Percentiles rank a stretch among this genome's conserved stretches.
Evolutionary conservation across 1,140 invertebrate species (phyloP).

Genomic region (Macrostomum lignano): DNA sequence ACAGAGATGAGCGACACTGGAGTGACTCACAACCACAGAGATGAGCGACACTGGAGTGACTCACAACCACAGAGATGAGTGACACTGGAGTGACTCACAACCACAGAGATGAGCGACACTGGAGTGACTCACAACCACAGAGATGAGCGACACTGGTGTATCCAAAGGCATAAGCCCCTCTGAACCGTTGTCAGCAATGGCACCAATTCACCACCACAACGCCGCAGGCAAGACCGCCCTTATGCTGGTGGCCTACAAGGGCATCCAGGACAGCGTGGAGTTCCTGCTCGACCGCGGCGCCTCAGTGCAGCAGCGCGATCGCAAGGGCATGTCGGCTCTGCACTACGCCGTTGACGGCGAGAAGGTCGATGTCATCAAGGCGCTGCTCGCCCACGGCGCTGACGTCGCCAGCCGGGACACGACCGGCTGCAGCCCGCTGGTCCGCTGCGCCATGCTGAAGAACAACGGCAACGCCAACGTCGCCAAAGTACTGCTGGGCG

Average conservation of each 20-base stretch:
- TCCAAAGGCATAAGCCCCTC: no score
- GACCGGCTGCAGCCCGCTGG: constrained; percentile 1
- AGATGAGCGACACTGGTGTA: no score
- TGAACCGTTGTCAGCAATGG: no score
- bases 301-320: background rate
- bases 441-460: background rate
- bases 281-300: background rate
- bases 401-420: background rate
- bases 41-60: no score
- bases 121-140: no score
- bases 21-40: no score
- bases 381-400: background rate
- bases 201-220: no score
- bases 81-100: no score
- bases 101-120: no score
- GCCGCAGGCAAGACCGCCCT: background rate
- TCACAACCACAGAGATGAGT: no score
- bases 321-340: background rate
- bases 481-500: background rate
- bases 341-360: constrained; percentile 2
- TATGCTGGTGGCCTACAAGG: background rate
- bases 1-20: no score
- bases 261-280: background rate
- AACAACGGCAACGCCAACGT: constrained; percentile 2
- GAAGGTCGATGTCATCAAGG: background rate